Evolutionary conservation across 2,888 invertebrate genomes (phyloP).

Genomic region (Dicranocentrus wangi): DNA sequence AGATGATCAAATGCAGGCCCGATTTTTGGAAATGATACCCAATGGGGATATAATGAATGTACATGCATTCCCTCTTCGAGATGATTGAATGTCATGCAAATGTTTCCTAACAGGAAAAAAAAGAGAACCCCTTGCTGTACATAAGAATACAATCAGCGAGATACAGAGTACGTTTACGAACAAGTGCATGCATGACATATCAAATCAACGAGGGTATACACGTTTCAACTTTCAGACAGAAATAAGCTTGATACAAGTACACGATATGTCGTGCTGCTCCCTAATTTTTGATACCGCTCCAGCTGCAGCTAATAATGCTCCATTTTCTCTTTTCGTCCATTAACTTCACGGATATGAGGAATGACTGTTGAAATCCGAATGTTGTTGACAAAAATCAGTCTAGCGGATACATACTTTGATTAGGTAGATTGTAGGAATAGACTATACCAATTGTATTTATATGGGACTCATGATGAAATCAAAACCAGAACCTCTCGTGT

Average conservation of each 20-base stretch:
- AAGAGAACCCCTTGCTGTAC: too few species aligned
- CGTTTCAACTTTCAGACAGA: too few species aligned
- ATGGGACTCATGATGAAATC: too few species aligned
- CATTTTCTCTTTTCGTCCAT: constrained; percentile 44
- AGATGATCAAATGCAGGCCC: too few species aligned
- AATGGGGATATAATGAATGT: neutral
- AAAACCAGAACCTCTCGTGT: too few species aligned
- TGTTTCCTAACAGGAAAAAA: constrained; percentile 17
- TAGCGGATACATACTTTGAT: constrained; percentile 26
- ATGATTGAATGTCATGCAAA: constrained; percentile 26
- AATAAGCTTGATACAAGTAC: too few species aligned
- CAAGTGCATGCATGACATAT: too few species aligned
- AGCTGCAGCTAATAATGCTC: constrained; percentile 14
- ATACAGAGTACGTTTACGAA: too few species aligned
- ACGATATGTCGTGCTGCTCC: constrained; percentile 52
- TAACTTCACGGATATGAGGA: constrained; percentile 52
- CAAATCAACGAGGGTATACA: too few species aligned
- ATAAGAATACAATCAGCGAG: too few species aligned
- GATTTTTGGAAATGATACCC: too few species aligned
- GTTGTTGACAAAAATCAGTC: constrained; percentile 50
- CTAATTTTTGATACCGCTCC: constrained; percentile 39
- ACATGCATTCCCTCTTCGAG: neutral
- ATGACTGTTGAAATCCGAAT: constrained; percentile 44
- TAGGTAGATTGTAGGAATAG: constrained; percentile 1
- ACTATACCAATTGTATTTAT: neutral